phyloP scores from a whole-genome alignment of 2,113 vertebrate genomes.

The Vidua macroura region DNA sequence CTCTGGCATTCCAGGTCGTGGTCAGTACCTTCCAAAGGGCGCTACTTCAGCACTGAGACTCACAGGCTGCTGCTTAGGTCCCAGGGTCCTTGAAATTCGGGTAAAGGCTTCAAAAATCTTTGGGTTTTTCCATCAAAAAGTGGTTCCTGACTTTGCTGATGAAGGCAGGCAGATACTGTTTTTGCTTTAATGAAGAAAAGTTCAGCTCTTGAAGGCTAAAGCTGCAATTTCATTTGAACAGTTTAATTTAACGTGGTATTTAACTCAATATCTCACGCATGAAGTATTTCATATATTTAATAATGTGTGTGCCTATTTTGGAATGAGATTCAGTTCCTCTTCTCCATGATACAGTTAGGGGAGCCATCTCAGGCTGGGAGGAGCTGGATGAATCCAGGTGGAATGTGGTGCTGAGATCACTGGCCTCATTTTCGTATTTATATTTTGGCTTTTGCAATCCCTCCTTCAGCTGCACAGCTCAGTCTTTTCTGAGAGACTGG shows the following conservation, averaged over 20 bases:
- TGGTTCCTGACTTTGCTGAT: neutral
- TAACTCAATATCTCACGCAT: constrained; percentile 13
- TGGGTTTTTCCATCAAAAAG: neutral
- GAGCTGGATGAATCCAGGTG: neutral
- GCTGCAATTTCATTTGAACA: neutral
- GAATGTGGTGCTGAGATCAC: neutral
- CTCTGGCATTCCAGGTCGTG: neutral
- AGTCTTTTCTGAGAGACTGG: neutral
- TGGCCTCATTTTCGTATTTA: neutral
- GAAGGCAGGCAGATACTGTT: neutral
- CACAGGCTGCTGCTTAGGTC: neutral
- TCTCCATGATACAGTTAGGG: accelerated
- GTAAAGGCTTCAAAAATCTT: neutral
- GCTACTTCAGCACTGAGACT: neutral
- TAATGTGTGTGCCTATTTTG: neutral
- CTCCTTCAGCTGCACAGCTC: neutral
- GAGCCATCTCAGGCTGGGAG: neutral
- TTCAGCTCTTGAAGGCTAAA: constrained; percentile 2
- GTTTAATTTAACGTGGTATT: constrained; percentile 3
- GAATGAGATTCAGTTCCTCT: neutral
- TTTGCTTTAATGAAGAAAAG: neutral
- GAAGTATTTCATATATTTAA: neutral
- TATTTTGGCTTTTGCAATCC: accelerated
- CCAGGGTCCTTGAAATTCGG: neutral
- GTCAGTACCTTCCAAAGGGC: neutral